phyloP scores from a whole-genome alignment of 2,797 vertebrate species.

The Megaceryle alcyon region DNA sequence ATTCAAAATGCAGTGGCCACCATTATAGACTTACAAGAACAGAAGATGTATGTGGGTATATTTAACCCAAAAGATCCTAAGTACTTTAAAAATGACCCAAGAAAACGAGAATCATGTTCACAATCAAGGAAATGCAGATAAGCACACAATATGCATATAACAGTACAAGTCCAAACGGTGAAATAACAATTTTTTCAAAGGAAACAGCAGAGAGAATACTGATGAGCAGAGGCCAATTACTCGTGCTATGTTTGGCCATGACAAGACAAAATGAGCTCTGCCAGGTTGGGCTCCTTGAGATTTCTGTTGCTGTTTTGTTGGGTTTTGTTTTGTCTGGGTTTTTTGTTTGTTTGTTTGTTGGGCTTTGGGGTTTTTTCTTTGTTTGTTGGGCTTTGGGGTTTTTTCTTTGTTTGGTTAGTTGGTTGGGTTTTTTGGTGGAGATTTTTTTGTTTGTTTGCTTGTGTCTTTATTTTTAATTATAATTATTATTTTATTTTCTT shows the following conservation, averaged over 20 bases:
- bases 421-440: not conserved
- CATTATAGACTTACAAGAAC: not conserved
- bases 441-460: not conserved
- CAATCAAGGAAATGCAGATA: not conserved
- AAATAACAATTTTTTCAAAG: slow-evolving; percentile 9
- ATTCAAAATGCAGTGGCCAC: not conserved
- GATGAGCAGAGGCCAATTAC: not conserved
- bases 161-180: not conserved
- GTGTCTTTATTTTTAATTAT: not conserved
- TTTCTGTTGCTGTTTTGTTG: too few relatives aligned
- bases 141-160: not conserved
- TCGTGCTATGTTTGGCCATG: not conserved
- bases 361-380: too few relatives aligned
- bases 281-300: not conserved
- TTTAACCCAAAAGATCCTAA: not conserved
- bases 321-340: not conserved
- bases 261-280: not conserved
- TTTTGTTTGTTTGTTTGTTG: too few relatives aligned
- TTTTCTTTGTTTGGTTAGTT: too few relatives aligned
- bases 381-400: too few relatives aligned
- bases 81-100: not conserved
- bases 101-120: not conserved
- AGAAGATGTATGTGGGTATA: not conserved
- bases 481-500: not conserved
- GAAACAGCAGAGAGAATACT: not conserved